These are phyloP conservation scores for Hedychridium roseum DNA, from an alignment of 2,888 invertebrate genomes.

Conservation along the genomic window DNA sequence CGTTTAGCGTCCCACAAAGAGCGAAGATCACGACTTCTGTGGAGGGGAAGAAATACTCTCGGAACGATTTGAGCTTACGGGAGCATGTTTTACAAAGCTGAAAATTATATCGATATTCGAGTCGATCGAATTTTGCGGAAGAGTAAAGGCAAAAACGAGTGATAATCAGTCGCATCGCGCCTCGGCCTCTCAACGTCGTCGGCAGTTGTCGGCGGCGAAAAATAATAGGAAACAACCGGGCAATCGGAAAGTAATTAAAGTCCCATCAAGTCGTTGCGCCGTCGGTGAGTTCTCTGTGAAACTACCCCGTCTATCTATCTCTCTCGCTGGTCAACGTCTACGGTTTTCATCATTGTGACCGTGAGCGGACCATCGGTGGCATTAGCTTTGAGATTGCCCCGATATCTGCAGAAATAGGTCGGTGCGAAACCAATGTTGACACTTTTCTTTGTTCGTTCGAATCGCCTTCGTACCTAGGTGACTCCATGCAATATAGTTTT, in stretches of 20 bases:
- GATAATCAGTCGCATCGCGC: conserved; percentile 10
- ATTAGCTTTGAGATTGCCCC: conserved; percentile 42
- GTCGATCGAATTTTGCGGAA: too few relatives aligned
- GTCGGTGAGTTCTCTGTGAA: too few relatives aligned
- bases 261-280: conserved; percentile 43
- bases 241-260: conserved; percentile 53
- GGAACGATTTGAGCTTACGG: too few relatives aligned
- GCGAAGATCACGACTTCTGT: conserved; percentile 5
- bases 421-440: too few relatives aligned
- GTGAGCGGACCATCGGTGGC: conserved; percentile 19
- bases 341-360: conserved; percentile 23
- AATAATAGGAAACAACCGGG: conserved; percentile 37
- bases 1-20: not conserved
- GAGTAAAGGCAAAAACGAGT: conserved; percentile 16
- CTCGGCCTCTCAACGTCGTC: conserved; percentile 23
- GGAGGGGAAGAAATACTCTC: not conserved
- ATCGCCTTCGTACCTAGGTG: too few relatives aligned
- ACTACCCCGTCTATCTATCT: too few relatives aligned
- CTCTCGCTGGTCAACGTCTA: too few relatives aligned
- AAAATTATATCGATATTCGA: too few relatives aligned
- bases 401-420: conserved; percentile 41
- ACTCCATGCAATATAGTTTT: too few relatives aligned
- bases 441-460: too few relatives aligned
- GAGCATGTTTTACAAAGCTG: too few relatives aligned
- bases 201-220: conserved; percentile 40